A percentile compares a stretch with the other conserved stretches of the same genome.
Conservation (phyloP, 37 sponge, comb jelly and placozoan species). For the Haliclona indistincta region DNA sequence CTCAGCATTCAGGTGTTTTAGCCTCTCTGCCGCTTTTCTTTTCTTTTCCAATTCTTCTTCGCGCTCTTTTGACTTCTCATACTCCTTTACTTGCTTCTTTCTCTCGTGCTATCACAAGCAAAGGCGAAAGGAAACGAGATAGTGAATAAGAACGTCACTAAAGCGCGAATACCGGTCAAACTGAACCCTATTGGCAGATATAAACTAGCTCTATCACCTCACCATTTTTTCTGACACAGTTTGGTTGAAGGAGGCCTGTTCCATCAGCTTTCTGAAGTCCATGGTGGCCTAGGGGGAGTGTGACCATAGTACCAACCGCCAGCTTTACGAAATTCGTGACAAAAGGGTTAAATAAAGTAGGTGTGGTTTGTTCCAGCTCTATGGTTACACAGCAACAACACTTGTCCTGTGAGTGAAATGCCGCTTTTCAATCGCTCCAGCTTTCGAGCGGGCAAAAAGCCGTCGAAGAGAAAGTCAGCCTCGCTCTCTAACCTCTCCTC, state of each 20-base stretch:
- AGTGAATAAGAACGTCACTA: not conserved
- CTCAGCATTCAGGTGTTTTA: constrained; percentile 4
- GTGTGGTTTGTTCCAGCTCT: too few relatives aligned
- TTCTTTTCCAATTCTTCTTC: not conserved
- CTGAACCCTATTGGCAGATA: not conserved
- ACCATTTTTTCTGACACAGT: constrained; percentile 19
- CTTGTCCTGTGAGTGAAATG: too few relatives aligned
- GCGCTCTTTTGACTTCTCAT: constrained; percentile 7
- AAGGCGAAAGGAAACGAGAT: not conserved
- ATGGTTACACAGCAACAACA: too few relatives aligned
- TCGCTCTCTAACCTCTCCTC: constrained; percentile 73
- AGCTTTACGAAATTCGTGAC: not conserved
- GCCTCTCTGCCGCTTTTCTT: constrained; percentile 26
- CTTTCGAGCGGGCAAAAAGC: constrained; percentile 81
- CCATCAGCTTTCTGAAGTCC: constrained; percentile 47
- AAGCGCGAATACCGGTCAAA: not conserved
- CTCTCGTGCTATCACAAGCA: constrained; percentile 18
- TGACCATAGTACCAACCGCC: not conserved
- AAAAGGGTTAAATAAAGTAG: not conserved
- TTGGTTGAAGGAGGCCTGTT: constrained; percentile 41
- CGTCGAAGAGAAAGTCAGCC: constrained; percentile 59
- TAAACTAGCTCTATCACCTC: not conserved
- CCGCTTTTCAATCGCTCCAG: constrained; percentile 59
- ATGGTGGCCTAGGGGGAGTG: too few relatives aligned
- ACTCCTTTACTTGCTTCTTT: constrained; percentile 18